Base-by-base conservation (phyloP, 2,888 invertebrate genomes). In the Latheticus oryzae region DNA sequence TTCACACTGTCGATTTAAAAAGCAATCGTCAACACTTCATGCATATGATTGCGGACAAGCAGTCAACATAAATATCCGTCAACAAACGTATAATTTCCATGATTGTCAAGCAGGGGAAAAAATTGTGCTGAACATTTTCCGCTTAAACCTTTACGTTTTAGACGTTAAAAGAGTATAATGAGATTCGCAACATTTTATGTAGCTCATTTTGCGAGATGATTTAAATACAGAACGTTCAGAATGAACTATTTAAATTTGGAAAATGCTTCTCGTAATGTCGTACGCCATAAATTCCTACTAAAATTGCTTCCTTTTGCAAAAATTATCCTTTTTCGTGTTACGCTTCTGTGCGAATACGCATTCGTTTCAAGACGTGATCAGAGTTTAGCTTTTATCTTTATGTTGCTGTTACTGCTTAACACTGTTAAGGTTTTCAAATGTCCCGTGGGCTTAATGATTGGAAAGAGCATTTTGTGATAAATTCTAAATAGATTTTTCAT, bases 351-450 rank as follows among this genome's bases (percentile, higher is more conserved):
- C 23, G 47, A 24, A 32, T 47, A 47, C 47, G 47, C 47, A 47
- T 45, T 45, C 45, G 8, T 45, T 38, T 45, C 7, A 30, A 30
- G 30, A 47, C 47, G 47, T 47, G 47, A 30, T 47, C 47, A 47
- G 47, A 47, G 47, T 23, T 21, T 13, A 47, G 47, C 16, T 33
- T 47, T 32, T 47, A 33, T 35, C 47, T 35, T 47, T 35, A 35
- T 16, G 33, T 23, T 30, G 42, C 24, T 13, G 28, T 24, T 38
- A 9, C 28, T 9, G 28, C 4, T 19, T n/a, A n/a, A n/a, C n/a
- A n/a, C n/a, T n/a, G 30, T 30, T 30, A 11, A 8, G 30, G 7
- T 30, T 2, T 13, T 11, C n/a, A 7, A 11, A 16, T 15, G 33
- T 42, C 28, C 28, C 28, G 9, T 11, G 28, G 28, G 28, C 8